Conservation (phyloP, 2,797 vertebrate genomes). For the Echeneis naucrates region DNA sequence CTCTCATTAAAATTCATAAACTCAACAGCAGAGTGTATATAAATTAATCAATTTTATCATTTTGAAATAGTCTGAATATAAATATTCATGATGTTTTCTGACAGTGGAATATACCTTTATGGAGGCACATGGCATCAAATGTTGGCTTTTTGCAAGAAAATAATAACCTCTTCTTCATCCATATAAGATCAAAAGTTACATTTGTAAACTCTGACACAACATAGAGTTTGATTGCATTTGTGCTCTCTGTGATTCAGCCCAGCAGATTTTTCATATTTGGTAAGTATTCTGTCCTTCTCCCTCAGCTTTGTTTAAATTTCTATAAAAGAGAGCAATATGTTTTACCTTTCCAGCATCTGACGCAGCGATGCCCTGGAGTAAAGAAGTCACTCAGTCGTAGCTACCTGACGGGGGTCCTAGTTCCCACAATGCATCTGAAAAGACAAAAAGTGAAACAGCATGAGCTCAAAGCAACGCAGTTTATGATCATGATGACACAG, state of each 20-base stretch:
- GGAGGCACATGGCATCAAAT: neutral
- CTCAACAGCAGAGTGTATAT: conserved; percentile 8
- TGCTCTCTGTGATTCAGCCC: neutral
- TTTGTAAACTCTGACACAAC: neutral
- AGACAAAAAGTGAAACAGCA: conserved; percentile 11
- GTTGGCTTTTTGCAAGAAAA: neutral
- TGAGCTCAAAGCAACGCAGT: conserved; percentile 18
- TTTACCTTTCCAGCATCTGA: neutral
- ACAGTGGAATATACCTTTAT: neutral
- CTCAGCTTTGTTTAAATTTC: neutral
- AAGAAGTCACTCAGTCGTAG: neutral
- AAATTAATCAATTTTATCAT: conserved; percentile 12
- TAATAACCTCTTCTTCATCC: neutral
- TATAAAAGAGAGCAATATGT: neutral
- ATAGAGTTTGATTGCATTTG: neutral
- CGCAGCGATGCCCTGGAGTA: neutral
- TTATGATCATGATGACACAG: conserved; percentile 24
- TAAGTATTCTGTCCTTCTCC: neutral
- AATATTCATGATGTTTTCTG: neutral
- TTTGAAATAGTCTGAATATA: conserved; percentile 16
- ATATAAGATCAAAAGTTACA: neutral
- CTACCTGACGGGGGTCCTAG: neutral
- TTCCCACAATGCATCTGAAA: neutral
- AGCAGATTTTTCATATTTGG: neutral
- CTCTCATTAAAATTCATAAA: conserved; percentile 27